Base-by-base conservation (phyloP, 2,113 vertebrate genomes). In the Lamprologus callipterus region DNA sequence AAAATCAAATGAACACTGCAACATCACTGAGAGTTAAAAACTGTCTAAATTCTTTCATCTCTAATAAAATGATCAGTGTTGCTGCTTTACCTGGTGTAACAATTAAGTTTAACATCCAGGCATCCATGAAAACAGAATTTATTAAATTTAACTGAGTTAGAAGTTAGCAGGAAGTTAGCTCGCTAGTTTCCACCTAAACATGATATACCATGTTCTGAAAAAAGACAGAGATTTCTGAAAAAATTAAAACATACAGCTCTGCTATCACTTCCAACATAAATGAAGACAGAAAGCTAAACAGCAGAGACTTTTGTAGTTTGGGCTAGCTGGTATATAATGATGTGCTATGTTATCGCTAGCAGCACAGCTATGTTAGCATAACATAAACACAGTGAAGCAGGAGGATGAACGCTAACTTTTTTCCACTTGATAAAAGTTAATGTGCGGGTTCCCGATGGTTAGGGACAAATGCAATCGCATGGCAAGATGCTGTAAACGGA, bases 391-490 rank as follows among this genome's bases (percentile, higher is more conserved):
- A 58, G 26, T 58, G 8, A 31, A 31, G 57, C 57, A 4, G 8
- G 5, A 31, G 57, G 55, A 31, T 9, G 26, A 58, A 17, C 8
- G 14, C 3, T 31, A 9, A 58, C 14, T 1, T 9, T 31, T 58
- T 58, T 58, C 26, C 14, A 9, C 14, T 58, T 6, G 57, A 31
- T 31, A 28, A 16, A 58, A 5, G 26, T 17, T 58, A 58, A 58
- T 1, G 2, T 17, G 26, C 0, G 2, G 14, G 26, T 58, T 58
- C 26, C 55, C 1, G 2, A 3, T 60, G 57, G 26, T 60, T 60
- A 60, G 57, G 14, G 26, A 60, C 26, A 31, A 60, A 60, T 0
- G 5, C 26, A 60, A 10, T 31, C 2, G 5, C 26, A 60, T 60
- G 57, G 26, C 26, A 60, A 4, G 14, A 31, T 60, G 5, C 57